Base-by-base conservation (phyloP, 30 jellyfish, hydroid and myxozoan species). In the Hydractinia symbiolongicarpus region DNA sequence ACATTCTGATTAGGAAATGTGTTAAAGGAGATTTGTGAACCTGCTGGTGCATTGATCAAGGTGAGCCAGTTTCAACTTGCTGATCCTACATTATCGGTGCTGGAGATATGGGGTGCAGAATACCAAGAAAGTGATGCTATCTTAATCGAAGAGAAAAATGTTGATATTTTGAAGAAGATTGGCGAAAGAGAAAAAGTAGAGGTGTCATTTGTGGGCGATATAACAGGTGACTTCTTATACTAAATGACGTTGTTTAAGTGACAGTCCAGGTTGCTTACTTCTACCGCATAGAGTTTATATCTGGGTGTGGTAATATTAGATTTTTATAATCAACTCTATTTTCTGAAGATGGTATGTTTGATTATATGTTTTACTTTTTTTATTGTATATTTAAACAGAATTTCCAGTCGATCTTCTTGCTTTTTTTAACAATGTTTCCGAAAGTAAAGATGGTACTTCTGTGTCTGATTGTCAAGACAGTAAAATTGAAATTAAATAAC, bases 81-180 rank as follows among this genome's bases (percentile, higher is more conserved):
- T 7, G 97, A 90, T 70, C 95, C 95, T 44, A 85, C 97, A 8
- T 81, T 90, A 74, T 90, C 97, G 4, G 72, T 90, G 11, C 78
- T 90, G 84, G 97, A 90, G 72, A 72, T 90, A 30, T 90, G 97
- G 97, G 97, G 97, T 57, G 97, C 97, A 16, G 97, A 90, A 67
- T 90, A 90, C 79, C 97, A 90, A 67, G 97, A 90, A 77, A 90
- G 95, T 70, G 90, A 90, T 78, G 97, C 97, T 5, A 61, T 85
- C 53, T 84, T 90, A 49, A 72, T 90, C 5, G 53, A 83, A 53
- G 66, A 77, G 8, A 88, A 82, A 60, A 81, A 81, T 57, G 66
- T 68, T 21, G 83, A 76, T 30, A 55, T 90, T 4, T 62, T 90
- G 66, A 69, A 85, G 88, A 90, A 90, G 58, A 85, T 90, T 13